Percentiles rank a stretch among this genome's conserved stretches.
Conservation (phyloP, 2,888 invertebrate genomes). For the Hirudinaria manillensis region DNA sequence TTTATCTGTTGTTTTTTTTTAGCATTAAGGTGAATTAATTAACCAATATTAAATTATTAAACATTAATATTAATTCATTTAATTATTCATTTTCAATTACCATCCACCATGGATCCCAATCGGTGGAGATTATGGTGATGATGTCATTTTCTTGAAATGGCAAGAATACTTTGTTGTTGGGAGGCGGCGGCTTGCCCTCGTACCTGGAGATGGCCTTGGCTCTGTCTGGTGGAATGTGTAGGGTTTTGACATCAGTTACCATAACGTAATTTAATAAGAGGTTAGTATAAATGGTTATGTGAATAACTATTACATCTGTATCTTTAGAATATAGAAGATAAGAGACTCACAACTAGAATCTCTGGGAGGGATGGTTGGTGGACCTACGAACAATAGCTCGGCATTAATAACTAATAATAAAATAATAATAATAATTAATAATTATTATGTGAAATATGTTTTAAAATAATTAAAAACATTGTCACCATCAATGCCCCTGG, state of each 20-base stretch:
- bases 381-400: not conserved
- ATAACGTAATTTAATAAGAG: not conserved
- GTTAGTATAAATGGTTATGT: not conserved
- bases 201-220: conserved; percentile 37
- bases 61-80: not conserved
- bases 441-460: conserved; percentile 1
- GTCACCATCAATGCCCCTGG: conserved; percentile 35
- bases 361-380: conserved; percentile 24
- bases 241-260: not conserved
- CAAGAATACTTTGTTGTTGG: conserved; percentile 41
- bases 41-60: too few species aligned
- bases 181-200: conserved; percentile 40
- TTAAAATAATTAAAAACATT: not conserved
- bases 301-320: not conserved
- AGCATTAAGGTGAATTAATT: too few species aligned
- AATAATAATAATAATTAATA: conserved; percentile 12
- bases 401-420: not conserved
- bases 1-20: too few species aligned
- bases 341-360: conserved; percentile 16
- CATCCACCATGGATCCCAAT: conserved; percentile 51
- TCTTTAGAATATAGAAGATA: too few species aligned
- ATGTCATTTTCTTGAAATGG: conserved; percentile 46
- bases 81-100: conserved; percentile 39
- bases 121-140: conserved; percentile 48
- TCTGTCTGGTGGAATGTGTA: conserved; percentile 23